Conservation (phyloP, 2,797 vertebrate genomes). For the Mormyrus proboscirostris region DNA sequence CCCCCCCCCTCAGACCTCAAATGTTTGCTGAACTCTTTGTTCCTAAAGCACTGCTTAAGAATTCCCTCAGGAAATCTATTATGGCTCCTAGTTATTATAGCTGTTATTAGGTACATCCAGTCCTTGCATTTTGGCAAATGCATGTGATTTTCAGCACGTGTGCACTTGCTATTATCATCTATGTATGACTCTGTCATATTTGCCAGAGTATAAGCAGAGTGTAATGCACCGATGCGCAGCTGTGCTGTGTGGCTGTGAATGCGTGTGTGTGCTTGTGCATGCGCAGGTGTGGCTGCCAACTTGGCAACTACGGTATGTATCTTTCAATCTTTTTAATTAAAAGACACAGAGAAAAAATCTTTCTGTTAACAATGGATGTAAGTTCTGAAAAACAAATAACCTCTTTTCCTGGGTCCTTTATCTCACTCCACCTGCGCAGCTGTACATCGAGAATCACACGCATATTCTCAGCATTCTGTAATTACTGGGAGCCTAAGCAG, state of each 20-base stretch:
- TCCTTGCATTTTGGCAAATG: background rate
- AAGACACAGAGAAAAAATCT: background rate
- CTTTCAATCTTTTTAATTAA: background rate
- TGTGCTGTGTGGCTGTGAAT: background rate
- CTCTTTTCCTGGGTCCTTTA: background rate
- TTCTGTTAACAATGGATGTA: background rate
- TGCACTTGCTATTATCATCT: background rate
- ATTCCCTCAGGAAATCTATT: slow-evolving; percentile 1
- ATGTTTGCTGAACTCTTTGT: background rate
- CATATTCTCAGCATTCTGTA: background rate
- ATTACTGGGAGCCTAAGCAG: background rate
- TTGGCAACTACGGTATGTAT: background rate
- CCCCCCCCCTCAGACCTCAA: background rate
- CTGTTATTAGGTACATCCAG: background rate
- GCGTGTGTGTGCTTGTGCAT: background rate
- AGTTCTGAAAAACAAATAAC: background rate
- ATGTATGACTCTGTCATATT: background rate
- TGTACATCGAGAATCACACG: background rate
- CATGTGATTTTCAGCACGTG: background rate
- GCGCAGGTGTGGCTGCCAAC: background rate
- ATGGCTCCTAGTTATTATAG: background rate
- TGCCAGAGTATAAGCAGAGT: background rate
- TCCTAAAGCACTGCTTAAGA: background rate
- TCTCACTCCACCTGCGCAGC: background rate
- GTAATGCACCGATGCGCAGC: background rate